Evolutionary conservation across 2,113 vertebrate species (phyloP).

Genomic region (Grantiella picta): DNA sequence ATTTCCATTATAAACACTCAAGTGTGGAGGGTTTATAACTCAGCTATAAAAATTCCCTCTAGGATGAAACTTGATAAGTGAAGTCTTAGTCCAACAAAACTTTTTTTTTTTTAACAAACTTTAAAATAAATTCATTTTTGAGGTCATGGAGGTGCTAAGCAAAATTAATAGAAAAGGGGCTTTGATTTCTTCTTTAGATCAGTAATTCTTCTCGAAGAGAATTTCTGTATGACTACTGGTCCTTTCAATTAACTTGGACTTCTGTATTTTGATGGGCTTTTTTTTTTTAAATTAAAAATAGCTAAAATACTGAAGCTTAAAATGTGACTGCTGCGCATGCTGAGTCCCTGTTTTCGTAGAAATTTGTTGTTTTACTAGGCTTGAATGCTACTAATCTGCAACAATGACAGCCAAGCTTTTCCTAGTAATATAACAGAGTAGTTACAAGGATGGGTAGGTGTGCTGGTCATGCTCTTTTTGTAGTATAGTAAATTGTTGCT

Average conservation of each 20-base stretch:
- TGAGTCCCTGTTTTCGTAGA: background rate
- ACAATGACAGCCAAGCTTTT: background rate
- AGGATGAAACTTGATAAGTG: slow-evolving; percentile 41
- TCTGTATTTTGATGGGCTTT: background rate
- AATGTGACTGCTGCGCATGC: background rate
- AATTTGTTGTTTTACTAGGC: background rate
- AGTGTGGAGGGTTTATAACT: slow-evolving; percentile 39
- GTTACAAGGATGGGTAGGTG: background rate
- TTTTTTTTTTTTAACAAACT: background rate
- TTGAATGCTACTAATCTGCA: background rate
- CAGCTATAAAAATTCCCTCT: slow-evolving; percentile 40
- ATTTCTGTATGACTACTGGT: background rate
- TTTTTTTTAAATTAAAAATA: background rate
- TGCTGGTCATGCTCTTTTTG: background rate
- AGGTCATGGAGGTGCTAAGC: background rate
- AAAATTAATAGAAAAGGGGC: background rate
- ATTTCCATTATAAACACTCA: slow-evolving; percentile 51
- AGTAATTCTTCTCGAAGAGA: background rate
- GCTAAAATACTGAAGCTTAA: background rate
- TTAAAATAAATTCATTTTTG: slow-evolving; percentile 1
- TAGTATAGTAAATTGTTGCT: background rate
- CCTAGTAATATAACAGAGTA: background rate
- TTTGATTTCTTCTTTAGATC: slow-evolving; percentile 11
- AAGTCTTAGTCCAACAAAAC: background rate
- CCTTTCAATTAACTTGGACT: background rate